Base-by-base conservation (phyloP, 2,888 invertebrate species). In the Scelioninae gen. 1 region DNA sequence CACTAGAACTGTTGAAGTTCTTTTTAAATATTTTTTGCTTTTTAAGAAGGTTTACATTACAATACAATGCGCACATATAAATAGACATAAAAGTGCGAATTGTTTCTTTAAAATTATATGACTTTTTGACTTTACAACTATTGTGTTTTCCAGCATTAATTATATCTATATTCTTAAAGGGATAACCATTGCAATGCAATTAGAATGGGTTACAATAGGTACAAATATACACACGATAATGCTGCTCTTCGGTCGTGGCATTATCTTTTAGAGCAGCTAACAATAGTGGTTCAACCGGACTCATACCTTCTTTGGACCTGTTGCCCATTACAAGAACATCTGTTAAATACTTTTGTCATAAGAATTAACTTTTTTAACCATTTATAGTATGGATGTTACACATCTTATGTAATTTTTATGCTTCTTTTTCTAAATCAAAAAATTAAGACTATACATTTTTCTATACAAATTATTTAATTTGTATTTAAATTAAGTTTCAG, bases 251-350 rank as follows among this genome's bases (percentile, higher is more conserved):
- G 23, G 16, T 68, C 68, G 68, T 74, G 66, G 62, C 68, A 80
- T 80, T 74, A 80, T 75, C 80, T 69, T 75, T 34, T 69, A 62
- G 56, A 69, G 68, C 23, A 63, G 80, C 69, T 75, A 68, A 62
- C 74, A 80, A 68, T 80, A 78, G 80, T 80, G 66, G 80, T 74
- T 80, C 68, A 38, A 72, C 79, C 72, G 55, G 79, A 79, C 72
- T 74, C 53, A 23, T 58, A 16, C 74, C 74, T 80, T 74, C 40
- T 80, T 80, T 80, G 74, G 74, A 55, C 49, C 60, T 72, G 74
- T 55, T 74, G 32, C 38, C 62, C 60, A 68, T 60, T 74, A 40
- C 49, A 53, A 68, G 68, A 68, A 79, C 72, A 40, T 34, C 78
- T 78, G 47, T 71, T 65, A 74, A 72, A 66, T 58, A 51, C 74